Percentiles rank a stretch among this genome's conserved stretches.
phyloP scores from a whole-genome alignment of 2,797 vertebrate species.

The Coilia nasus region DNA sequence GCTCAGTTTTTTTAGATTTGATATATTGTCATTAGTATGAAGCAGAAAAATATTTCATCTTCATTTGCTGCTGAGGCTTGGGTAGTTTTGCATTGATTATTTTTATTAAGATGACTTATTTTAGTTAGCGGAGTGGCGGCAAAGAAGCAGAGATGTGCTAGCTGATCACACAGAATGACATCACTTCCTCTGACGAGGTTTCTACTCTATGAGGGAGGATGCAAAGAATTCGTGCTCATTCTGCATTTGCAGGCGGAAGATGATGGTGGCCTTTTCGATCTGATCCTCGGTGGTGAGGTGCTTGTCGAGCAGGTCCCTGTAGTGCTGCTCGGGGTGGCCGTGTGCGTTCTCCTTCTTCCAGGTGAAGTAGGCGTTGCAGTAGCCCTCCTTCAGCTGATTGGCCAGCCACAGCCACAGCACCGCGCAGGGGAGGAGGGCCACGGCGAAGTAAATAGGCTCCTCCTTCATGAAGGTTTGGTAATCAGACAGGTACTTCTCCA shows the following conservation, averaged over 20 bases:
- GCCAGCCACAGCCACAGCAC: constrained; percentile 52
- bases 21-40: too few relatives aligned
- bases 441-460: constrained; percentile 49
- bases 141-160: too few relatives aligned
- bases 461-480: constrained; percentile 31
- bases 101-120: too few relatives aligned
- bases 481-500: constrained; percentile 38
- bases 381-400: constrained; percentile 29
- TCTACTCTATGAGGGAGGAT: constrained; percentile 20
- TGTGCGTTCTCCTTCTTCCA: constrained; percentile 40
- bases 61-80: too few relatives aligned
- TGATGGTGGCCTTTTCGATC: neutral
- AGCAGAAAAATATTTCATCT: too few relatives aligned
- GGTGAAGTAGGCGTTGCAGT: constrained; percentile 44
- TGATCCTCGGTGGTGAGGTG: constrained; percentile 18
- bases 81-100: too few relatives aligned
- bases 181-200: neutral
- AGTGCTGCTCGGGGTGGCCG: constrained; percentile 41
- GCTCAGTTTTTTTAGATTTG: neutral
- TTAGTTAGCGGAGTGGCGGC: too few relatives aligned
- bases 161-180: too few relatives aligned
- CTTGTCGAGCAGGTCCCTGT: constrained; percentile 47
- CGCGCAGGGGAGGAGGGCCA: constrained; percentile 52
- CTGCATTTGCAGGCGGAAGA: constrained; percentile 49
- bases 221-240: constrained; percentile 52